Conservation (phyloP, 2,888 invertebrate species). For the Dryadula phaetusa region DNA sequence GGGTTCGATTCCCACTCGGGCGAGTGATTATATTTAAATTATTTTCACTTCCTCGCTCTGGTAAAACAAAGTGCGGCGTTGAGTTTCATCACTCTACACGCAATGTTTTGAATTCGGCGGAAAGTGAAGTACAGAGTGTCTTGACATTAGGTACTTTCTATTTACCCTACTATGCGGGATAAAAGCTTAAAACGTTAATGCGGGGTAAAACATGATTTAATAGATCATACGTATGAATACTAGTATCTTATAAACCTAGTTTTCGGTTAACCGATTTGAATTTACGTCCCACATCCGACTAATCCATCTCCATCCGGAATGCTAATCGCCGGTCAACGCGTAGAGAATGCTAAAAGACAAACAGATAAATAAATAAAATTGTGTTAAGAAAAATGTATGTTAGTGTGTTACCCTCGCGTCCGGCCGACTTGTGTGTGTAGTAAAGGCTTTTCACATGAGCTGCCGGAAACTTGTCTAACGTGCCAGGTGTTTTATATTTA, state of each 20-base stretch:
- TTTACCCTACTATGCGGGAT: no score
- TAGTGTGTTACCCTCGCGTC: constrained; percentile 67
- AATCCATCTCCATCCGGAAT: constrained; percentile 54
- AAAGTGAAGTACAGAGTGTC: no score
- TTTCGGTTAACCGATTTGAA: constrained; percentile 36
- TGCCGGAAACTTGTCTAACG: constrained; percentile 19
- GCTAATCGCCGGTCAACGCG: constrained; percentile 57
- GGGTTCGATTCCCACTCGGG: no score
- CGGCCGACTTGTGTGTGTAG: constrained; percentile 50
- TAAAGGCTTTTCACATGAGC: constrained; percentile 39
- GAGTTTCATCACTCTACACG: no score
- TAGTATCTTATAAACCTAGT: constrained; percentile 23
- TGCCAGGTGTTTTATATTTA: constrained; percentile 15
- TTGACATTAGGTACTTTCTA: no score
- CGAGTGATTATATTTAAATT: no score
- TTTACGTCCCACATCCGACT: constrained; percentile 47
- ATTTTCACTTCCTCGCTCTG: no score
- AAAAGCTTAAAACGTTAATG: no score
- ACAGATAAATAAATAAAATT: constrained; percentile 71
- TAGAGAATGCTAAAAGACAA: constrained; percentile 64
- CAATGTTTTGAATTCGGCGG: no score
- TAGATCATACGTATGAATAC: no score
- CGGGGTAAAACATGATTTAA: no score
- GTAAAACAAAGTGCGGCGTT: no score
- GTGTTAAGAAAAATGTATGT: constrained; percentile 70